Base-by-base conservation (phyloP, 2,113 vertebrate genomes). In the Procapra przewalskii region DNA sequence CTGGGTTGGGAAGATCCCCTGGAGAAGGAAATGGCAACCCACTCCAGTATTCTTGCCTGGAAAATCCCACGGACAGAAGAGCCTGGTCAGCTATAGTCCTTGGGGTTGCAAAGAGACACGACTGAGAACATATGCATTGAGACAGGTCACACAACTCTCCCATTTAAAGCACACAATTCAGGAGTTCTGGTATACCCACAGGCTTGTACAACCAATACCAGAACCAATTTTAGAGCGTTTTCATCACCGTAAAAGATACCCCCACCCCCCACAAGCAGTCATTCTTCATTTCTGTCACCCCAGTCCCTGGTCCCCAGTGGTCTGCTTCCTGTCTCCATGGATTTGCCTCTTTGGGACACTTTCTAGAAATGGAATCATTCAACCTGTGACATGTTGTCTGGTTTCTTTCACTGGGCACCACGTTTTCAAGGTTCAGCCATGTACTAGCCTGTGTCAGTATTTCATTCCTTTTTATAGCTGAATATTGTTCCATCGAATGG, bases 381-480 rank as follows among this genome's bases (percentile, higher is more conserved):
- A 16, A 2, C 8, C 19, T 1, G 1, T 3, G 40, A 5, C 9
- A 29, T 52, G 36, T 4, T 4, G 6, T 5, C 87, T 15, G 71
- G 40, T 9, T 50, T 40, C 87, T 48, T 67, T 29, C 40, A 11
- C 25, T 6, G 29, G 33, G 67, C 3, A 3, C 17, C n/a, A n/a
- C 0, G 1, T 40, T 59, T 40, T 59, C 75, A 36, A 52, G 60
- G 85, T 43, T 82, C 77, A 52, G 2, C 5, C 36, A 29, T 1
- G 2, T 1, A 17, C n/a, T 23, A 29, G 55, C 21, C 3, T 10
- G 17, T 3, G 7, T 29, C 27, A 3, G 6, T 2, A 0, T 3
- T 6, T 81, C 25, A 7, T 21, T n/a, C 25, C 21, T 40, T 82
- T 33, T 43, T 25, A 3, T 25, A 36, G 59, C 33, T 60, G 67